These are phyloP conservation scores for Leistus spinibarbis DNA, from an alignment of 2,888 invertebrate species.

Conservation along the genomic window DNA sequence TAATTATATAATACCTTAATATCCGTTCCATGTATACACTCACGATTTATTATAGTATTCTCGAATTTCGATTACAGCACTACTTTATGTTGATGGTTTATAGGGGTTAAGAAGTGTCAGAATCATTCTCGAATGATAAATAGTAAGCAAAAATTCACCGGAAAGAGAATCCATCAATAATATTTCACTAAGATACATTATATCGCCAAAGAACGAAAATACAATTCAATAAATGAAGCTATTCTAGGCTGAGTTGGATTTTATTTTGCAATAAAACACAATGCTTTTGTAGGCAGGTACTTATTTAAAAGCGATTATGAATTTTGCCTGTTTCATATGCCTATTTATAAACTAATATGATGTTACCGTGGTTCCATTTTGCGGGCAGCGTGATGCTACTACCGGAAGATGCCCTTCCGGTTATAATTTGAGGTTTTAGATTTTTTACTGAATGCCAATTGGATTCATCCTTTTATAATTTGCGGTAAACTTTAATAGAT, in stretches of 20 bases:
- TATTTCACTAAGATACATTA: no score
- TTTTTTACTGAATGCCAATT: neutral
- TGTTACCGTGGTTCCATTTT: neutral
- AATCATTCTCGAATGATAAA: no score
- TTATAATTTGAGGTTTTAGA: neutral
- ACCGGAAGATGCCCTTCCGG: neutral
- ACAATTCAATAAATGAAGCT: no score
- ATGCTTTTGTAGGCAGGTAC: neutral
- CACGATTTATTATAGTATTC: conserved; percentile 8
- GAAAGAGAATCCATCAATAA: no score
- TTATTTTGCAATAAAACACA: neutral
- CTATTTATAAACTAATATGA: neutral
- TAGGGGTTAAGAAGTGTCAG: no score
- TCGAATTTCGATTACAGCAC: no score
- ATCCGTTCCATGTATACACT: conserved; percentile 3
- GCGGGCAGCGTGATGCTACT: neutral
- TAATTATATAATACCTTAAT: conserved; percentile 27
- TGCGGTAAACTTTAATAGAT: neutral
- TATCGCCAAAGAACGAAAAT: no score
- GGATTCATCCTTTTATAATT: neutral
- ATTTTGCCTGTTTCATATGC: neutral
- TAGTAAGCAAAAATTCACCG: no score
- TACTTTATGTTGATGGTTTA: no score
- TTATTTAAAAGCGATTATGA: neutral
- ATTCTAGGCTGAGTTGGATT: no score